A percentile compares a stretch with the other conserved stretches of the same genome.
phyloP scores from a whole-genome alignment of 2,113 vertebrate genomes.

The Psittacula cyanocephala region DNA sequence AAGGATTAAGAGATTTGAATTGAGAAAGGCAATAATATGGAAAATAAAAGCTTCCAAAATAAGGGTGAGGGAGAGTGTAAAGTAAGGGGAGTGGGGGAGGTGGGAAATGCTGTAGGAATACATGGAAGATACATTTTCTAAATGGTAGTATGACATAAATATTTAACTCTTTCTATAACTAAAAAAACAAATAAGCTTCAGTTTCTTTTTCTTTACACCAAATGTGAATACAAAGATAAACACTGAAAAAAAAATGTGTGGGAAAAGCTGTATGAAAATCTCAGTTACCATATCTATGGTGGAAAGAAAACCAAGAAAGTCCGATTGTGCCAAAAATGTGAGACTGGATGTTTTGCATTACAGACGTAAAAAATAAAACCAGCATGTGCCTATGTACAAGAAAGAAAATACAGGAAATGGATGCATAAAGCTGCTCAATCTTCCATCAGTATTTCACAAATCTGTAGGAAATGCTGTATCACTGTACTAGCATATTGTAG shows the following conservation, averaged over 20 bases:
- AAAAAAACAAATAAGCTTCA: neutral
- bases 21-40: neutral
- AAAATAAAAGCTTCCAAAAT: neutral
- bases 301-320: neutral
- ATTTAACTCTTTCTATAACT: neutral
- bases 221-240: neutral
- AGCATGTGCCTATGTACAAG: neutral
- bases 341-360: neutral
- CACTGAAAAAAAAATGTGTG: neutral
- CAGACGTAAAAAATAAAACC: neutral
- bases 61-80: fast-evolving
- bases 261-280: neutral
- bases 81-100: neutral
- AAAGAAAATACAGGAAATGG: neutral
- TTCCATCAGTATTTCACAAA: neutral
- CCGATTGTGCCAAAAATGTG: neutral
- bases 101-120: neutral
- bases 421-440: neutral
- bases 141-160: neutral
- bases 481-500: neutral
- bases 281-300: fast-evolving
- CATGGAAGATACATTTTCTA: neutral
- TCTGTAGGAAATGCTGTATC: neutral
- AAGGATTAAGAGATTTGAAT: neutral
- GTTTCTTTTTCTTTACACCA: neutral